Evolutionary conservation across 2,797 vertebrate genomes (phyloP), one percentile per base, ranked within the genome.

Genomic region (Uromys caudimaculatus): DNA sequence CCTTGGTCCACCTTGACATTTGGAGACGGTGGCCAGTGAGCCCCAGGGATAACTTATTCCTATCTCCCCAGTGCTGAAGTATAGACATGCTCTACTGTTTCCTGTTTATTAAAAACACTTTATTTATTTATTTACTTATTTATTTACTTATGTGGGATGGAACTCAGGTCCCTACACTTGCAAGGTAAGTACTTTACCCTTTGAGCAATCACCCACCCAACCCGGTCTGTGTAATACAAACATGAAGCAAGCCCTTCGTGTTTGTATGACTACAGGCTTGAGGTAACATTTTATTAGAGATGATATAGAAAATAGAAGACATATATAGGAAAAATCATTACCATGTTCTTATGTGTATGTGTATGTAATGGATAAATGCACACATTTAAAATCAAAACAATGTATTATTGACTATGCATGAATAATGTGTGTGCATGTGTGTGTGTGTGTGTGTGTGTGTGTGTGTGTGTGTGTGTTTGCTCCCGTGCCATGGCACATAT

Each of bases 321-420:
- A 0, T 1, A 8, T 5, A 10, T 60, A 19, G 81, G 69, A 58
- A 35, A 54, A 19, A 17, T 38, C 32, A 5, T 10, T 6, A 29
- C 32, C 50, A 44, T 19, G 16, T 13, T 71, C 14, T 7, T 16
- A 0, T 1, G 17, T 1, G 3, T 23, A 4, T 11, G 14, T 3
- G 16, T 38, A 4, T 35, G 19, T 3, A 41, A 11, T 50, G 38
- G 75, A 14, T 12, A 14, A 64, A 14, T 6, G 38, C 16, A 0
- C 3, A 14, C n/a, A 24, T 50, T 52, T 27, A 14, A 19, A 58
- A 19, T 78, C 8, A 24, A 64, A 50, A 13, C 41, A 60, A 29
- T 60, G n/a, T 62, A 54, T 83, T 4, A 23, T 7, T 29, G 12
- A 21, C 7, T 35, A 35, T 4, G 2, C 5, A 29, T 32, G 32